Base-by-base conservation (phyloP, 2,113 vertebrate genomes). In the Excalfactoria chinensis region DNA sequence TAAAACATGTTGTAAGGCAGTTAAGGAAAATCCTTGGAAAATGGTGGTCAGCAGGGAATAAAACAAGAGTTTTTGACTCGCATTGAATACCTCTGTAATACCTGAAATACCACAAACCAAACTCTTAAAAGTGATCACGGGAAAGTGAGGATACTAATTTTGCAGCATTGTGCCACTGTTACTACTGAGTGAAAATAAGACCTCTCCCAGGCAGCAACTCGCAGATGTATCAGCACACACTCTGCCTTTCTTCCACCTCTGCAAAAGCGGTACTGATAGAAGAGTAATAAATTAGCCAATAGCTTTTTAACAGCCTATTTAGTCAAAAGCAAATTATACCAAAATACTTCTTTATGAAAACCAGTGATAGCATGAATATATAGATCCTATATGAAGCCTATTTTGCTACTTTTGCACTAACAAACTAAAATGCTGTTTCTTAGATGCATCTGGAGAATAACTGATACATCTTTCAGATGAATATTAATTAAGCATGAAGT, bases 341-440 rank as follows among this genome's bases (percentile, higher is more conserved):
- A 10, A 83, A 89, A 62, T 66, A 75, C 26, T 69, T 60, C 3
- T 49, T 83, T 28, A 56, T 32, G 8, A 63, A 88, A 75, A 71
- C 64, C 12, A 60, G 48, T 72, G 83, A 63, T 35, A 84, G 26
- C 16, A 48, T 35, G 7, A 91, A 55, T 67, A 48, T 35, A 53
- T 30, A 4, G 70, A 58, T 81, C 75, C 35, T 63, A 37, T 19
- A 62, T 68, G 19, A 89, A 17, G 6, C 22, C 18, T 18, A 70
- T 69, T 81, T 64, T 84, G 37, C 21, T 58, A 41, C 59, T 82
- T 73, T 51, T 75, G 59, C 28, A n/a, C 17, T 58, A 46, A 22
- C 51, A 63, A 92, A 76, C 34, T 80, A 86, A 44, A 64, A 62
- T n/a, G 14, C 6, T 76, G 15, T 64, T 95, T 80, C 86, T 80